Evolutionary conservation across 2,113 vertebrate genomes (phyloP).

Genomic region (Tetrax tetrax): DNA sequence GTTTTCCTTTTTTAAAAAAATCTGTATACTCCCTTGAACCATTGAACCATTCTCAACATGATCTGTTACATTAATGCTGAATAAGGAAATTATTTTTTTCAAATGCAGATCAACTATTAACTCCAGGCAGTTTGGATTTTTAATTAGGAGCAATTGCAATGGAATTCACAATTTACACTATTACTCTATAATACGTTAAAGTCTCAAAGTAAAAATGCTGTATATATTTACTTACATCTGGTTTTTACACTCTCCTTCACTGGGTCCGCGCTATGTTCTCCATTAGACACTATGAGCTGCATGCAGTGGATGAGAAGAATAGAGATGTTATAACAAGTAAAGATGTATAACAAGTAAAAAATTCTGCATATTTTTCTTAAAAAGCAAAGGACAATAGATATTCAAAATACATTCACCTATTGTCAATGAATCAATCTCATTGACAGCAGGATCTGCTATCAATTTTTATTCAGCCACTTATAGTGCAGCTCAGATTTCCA

Average conservation of each 20-base stretch:
- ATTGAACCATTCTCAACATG: background rate
- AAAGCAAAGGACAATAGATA: background rate
- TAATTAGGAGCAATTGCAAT: background rate
- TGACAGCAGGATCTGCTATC: background rate
- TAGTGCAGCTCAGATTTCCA: background rate
- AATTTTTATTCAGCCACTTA: background rate
- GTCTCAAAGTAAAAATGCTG: background rate
- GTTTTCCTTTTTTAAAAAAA: background rate
- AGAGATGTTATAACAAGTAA: background rate
- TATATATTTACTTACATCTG: slow-evolving; percentile 71
- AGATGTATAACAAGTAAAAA: background rate
- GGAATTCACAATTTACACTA: background rate
- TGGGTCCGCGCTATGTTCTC: rapidly evolving
- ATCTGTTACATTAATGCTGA: background rate
- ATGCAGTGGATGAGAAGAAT: background rate
- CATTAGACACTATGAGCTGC: slow-evolving; percentile 46
- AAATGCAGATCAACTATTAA: background rate
- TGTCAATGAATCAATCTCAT: background rate
- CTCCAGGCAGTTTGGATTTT: background rate
- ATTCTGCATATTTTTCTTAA: background rate
- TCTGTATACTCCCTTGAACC: background rate
- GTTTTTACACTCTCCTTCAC: rapidly evolving
- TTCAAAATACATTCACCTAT: background rate
- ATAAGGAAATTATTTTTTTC: background rate
- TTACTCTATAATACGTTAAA: background rate